Conservation (phyloP, 2,113 vertebrate genomes). For the human region GRCh38 chr11:133516501-133517000, state of each 20-base stretch:
- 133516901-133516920: slow-evolving; percentile 41
- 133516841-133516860: slow-evolving; percentile 35
- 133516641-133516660: not conserved
- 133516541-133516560: not conserved
- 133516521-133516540: not conserved
- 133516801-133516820: slow-evolving; percentile 32
- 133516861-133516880: not conserved
- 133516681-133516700: not conserved
- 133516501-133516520: not conserved
- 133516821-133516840: not conserved
- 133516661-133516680: not conserved
- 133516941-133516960: not conserved
- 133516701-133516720: rapidly evolving
- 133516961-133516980: not conserved
- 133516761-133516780: not conserved
- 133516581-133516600: not conserved
- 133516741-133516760: not conserved
- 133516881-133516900: not conserved
- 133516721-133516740: not conserved
- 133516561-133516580: not conserved
- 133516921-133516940: not conserved
- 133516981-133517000: not conserved
- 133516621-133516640: not conserved
- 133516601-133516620: not conserved
- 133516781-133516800: not conserved